Base-by-base conservation (phyloP, 2,113 vertebrate species). In the Mastomys natalensis region DNA sequence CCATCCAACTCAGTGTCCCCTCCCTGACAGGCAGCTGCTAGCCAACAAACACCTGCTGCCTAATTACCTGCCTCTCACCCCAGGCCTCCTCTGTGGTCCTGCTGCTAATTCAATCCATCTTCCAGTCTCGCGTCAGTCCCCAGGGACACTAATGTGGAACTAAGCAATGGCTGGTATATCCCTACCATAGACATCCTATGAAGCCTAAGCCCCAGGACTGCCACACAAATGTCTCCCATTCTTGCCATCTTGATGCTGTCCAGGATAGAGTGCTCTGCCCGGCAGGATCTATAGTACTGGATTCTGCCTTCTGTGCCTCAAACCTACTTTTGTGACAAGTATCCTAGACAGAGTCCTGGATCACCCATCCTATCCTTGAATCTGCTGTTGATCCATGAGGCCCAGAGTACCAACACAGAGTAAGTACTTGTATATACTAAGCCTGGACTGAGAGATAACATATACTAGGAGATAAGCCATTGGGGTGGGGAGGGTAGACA, bases 61-160 rank as follows among this genome's bases (percentile, higher is more conserved):
- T 92, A 81, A 92, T 96, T 81, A 94, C 94, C 55, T 77, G 72
- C 80, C 66, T 76, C 34, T 88, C 76, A 22, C 31, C 29, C 62
- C 5, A 5, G 53, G n/a, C 85, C 81, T 34, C 5, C 81, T 34
- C 5, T 62, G 55, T 12, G 22, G 85, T 85, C 74, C 87, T 11
- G 7, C 22, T 10, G 72, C 72, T 96, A 87, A 93, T 77, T 90
- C 81, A 86, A 73, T 86, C 43, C 11, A 15, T 64, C 0, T 21
- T 88, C 62, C 51, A 72, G 24, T 4, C 0, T 8, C 4, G 66
- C 74, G 82, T 0, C 0, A 31, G 78, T 87, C 74, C 78, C 84
- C 68, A 76, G 73, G 70, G 92, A 87, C 73, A 13, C 77, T 78
- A 72, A 95, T 68, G 64, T 95, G 86, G 34, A 92, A 40, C 64